Evolutionary conservation across 2,797 vertebrate species (phyloP).

Genomic region (Spondyliosoma cantharus): DNA sequence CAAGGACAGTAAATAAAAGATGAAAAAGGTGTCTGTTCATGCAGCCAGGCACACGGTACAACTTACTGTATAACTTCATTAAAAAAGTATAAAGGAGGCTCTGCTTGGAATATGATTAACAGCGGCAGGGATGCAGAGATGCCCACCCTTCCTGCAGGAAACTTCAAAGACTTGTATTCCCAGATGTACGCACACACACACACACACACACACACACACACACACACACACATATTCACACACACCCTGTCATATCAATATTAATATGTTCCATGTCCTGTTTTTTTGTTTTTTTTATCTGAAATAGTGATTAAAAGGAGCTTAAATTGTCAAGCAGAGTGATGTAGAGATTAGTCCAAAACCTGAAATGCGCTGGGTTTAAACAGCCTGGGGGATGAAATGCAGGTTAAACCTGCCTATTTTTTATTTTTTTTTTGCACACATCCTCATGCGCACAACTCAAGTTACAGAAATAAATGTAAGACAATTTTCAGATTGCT

Average conservation of each 20-base stretch:
- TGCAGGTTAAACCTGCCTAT: slow-evolving; percentile 38
- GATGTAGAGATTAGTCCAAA: slow-evolving; percentile 15
- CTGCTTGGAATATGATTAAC: slow-evolving; percentile 31
- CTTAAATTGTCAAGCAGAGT: slow-evolving; percentile 1
- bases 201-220: neutral
- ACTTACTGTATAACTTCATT: slow-evolving; percentile 29
- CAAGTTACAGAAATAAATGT: neutral
- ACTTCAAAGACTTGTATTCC: slow-evolving; percentile 47
- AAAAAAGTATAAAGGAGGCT: slow-evolving; percentile 40
- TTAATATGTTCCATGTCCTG: neutral
- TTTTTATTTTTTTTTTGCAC: slow-evolving; percentile 5
- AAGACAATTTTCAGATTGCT: neutral
- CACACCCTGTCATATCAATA: neutral
- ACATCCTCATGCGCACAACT: neutral
- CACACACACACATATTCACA: neutral
- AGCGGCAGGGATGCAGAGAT: neutral
- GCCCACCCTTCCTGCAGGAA: slow-evolving; percentile 29
- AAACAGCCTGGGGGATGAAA: slow-evolving; percentile 29
- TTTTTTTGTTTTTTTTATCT: neutral
- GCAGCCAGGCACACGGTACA: slow-evolving; percentile 4
- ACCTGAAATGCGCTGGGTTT: slow-evolving; percentile 4
- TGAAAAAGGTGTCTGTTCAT: slow-evolving; percentile 38
- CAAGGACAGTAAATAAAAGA: slow-evolving; percentile 13
- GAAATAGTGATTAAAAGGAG: neutral
- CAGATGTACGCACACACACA: neutral